Evolutionary conservation across 92 coral and sea anemone genomes (phyloP), one percentile per base, ranked within the genome.

Genomic region (Zoanthus gigantus): DNA sequence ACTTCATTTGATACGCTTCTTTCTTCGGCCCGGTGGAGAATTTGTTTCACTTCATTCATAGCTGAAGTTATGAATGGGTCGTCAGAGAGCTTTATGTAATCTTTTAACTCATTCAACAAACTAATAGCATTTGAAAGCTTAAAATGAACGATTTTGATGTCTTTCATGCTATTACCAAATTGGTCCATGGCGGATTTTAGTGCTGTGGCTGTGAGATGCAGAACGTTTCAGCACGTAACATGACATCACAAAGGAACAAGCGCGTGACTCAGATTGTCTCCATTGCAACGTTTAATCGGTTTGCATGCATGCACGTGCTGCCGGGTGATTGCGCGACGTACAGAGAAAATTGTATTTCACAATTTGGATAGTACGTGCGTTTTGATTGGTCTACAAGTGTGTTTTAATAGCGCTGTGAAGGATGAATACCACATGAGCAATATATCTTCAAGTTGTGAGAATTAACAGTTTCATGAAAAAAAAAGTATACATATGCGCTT

Each of bases 41-140:
- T 47, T 8, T 80, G 57, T 80, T 45, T 63, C 60, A 65, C 42
- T 17, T 80, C 37, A 13, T 60, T 45, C 7, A 80, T 58, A 9
- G 74, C 48, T 10, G 57, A 42, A 7, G 15, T 69, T 44, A 80
- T 46, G 73, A 80, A 65, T 18, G 73, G 45, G 74, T 80, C 73
- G 6, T 65, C 85, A 5, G n/a, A 11, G 11, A 61, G 16, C 0
- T 80, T 9, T 6, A 28, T 67, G 53, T 10, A 46, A 13, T n/a
- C 37, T 29, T 63, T 80, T 11, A 81, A 9, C 42, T 81, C 60
- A 18, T 12, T 67, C 28, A 67, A 67, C 75, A 81, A 2, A 67
- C 17, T 50, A 52, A 81, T 28, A 14, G 63, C 60, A 45, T 67
- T 65, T 66, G 85, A 81, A 71, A 81, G 45, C 66, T 18, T 47